Evolutionary conservation across 2,113 vertebrate genomes (phyloP), one percentile per base, ranked within the genome.

Genomic region (Sterna hirundo): DNA sequence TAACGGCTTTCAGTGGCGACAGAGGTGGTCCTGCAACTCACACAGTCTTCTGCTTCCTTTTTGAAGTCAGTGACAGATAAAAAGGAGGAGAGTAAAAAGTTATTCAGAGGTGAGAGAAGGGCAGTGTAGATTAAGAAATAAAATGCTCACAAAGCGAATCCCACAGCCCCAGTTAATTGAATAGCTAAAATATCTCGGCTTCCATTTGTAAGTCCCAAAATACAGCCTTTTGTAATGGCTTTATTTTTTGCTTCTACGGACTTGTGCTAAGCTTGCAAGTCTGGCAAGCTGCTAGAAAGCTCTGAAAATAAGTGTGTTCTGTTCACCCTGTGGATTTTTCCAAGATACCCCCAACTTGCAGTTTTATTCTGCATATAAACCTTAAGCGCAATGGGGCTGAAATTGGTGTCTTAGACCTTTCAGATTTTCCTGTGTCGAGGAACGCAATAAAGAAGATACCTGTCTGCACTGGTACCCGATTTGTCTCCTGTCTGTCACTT

Each of bases 131-230:
- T 95, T 95, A 94, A 93, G 89, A 97, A 95, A 89, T 94, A 95
- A 96, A 97, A 76, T 94, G 94, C 93, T 97, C 86, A 69, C 81
- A 90, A 94, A 89, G 96, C 95, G 93, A 97, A 96, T 95, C 91
- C 86, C 76, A 57, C 46, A 94, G 81, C 29, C 26, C 13, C 38
- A 71, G 70, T 94, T 97, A 97, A 97, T 72, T 94, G 95, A 95
- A 94, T 80, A 94, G 95, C 91, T 94, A 94, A 97, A 94, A 76
- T 94, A 94, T 96, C 94, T 94, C 42, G 0, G 29, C 94, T 95
- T 95, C 93, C 62, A 94, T 91, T 94, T 94, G 27, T 84, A 89
- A 87, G 57, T 87, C 71, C 86, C 61, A 57, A 95, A 96, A 94
- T 94, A 89, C 2, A 91, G 32, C 46, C 85, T 89, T 95, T 97